Conservation (phyloP, 2,113 vertebrate species). For the Brienomyrus brachyistius region DNA sequence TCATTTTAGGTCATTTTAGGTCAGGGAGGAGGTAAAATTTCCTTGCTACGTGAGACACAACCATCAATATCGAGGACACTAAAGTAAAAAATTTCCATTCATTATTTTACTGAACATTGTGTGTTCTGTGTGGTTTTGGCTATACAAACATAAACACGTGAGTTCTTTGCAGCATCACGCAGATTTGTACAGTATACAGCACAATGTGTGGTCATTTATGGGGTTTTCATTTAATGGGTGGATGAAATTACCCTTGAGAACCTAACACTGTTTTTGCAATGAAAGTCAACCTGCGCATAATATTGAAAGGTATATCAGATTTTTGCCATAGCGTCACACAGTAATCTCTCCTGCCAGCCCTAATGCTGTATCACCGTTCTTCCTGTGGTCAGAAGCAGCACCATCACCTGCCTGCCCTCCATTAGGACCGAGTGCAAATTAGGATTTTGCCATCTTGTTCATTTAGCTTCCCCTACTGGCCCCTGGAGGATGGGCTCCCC, state of each 20-base stretch:
- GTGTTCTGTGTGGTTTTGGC: neutral
- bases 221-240: neutral
- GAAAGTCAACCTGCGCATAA: neutral
- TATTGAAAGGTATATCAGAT: neutral
- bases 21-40: neutral
- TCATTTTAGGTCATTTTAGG: neutral
- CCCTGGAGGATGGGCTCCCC: no score
- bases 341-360: neutral
- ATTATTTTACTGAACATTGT: neutral
- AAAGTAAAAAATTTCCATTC: neutral
- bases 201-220: neutral
- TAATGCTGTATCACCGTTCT: neutral
- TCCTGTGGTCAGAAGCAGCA: neutral
- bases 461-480: no score
- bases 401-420: neutral
- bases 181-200: neutral
- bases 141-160: neutral
- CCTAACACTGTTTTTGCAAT: neutral
- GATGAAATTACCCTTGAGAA: conserved; percentile 3
- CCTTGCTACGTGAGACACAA: neutral
- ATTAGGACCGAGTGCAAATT: neutral
- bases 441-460: neutral
- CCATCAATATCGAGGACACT: neutral
- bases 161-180: neutral
- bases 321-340: neutral